Evolutionary conservation across 2,797 vertebrate genomes (phyloP).

Genomic region (Enteromius fasciolatus): DNA sequence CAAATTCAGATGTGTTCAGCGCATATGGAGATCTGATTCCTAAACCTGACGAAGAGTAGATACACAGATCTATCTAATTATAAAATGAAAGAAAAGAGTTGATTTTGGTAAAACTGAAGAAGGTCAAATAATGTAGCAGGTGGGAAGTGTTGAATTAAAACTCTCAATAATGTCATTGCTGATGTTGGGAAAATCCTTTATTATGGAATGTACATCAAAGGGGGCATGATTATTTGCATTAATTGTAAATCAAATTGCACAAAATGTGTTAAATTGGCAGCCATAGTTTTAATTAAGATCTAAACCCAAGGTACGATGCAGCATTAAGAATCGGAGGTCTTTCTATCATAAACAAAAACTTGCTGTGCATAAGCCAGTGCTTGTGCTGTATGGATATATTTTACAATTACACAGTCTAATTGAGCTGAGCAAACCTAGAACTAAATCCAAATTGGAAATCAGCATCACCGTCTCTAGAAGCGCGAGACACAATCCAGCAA

Average conservation of each 20-base stretch:
- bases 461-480: slow-evolving; percentile 1
- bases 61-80: not conserved
- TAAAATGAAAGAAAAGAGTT: not conserved
- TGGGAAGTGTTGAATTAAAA: not conserved
- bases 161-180: not conserved
- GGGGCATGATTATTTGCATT: not conserved
- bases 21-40: too few species aligned
- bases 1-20: too few species aligned
- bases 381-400: slow-evolving; percentile 51
- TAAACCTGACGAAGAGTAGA: too few species aligned
- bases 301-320: not conserved
- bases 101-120: not conserved
- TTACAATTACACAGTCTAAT: slow-evolving; percentile 38
- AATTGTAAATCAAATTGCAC: not conserved
- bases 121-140: not conserved
- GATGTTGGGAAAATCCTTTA: not conserved
- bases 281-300: not conserved
- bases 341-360: not conserved
- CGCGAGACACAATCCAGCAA: slow-evolving; percentile 1
- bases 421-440: slow-evolving; percentile 16
- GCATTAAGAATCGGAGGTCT: not conserved
- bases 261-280: not conserved
- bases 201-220: not conserved
- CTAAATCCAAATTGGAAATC: slow-evolving; percentile 24
- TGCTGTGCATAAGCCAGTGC: not conserved